phyloP scores from a whole-genome alignment of 2,888 invertebrate genomes.

The Nomada hirtipes region DNA sequence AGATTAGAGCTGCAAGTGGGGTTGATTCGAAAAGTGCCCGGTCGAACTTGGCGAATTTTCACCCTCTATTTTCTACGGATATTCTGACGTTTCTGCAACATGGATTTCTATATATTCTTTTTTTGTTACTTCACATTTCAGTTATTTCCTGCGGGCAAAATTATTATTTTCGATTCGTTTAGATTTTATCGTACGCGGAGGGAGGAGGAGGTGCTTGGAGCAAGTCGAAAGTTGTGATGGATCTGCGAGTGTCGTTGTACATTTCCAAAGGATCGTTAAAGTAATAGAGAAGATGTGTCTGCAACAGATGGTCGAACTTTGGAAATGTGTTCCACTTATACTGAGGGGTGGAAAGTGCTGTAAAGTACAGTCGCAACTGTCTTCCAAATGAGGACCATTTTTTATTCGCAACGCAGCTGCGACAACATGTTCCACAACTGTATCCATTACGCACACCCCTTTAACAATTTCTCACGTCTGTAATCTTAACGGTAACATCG shows the following conservation, averaged over 20 bases:
- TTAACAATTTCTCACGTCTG: slow-evolving; percentile 19
- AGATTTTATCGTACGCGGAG: too few relatives aligned
- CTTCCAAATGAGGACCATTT: slow-evolving; percentile 28
- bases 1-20: slow-evolving; percentile 1
- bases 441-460: slow-evolving; percentile 24
- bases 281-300: slow-evolving; percentile 4
- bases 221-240: too few relatives aligned
- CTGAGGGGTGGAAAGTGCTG: background rate
- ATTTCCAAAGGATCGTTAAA: background rate
- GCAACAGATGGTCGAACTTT: slow-evolving; percentile 24
- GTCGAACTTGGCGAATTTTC: slow-evolving; percentile 5
- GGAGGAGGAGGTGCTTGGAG: too few relatives aligned
- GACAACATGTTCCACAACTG: slow-evolving; percentile 17
- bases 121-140: background rate
- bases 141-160: too few relatives aligned
- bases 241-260: background rate
- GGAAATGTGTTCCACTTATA: background rate
- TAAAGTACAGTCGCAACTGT: slow-evolving; percentile 35
- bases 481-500: slow-evolving; percentile 20
- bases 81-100: background rate
- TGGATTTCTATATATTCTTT: background rate
- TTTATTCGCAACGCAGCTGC: slow-evolving; percentile 37
- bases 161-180: too few relatives aligned
- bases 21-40: background rate
- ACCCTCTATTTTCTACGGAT: background rate